Percentiles rank a stretch among this genome's conserved stretches.
Conservation (phyloP, 2,113 vertebrate species). For the Hassar affinis region DNA sequence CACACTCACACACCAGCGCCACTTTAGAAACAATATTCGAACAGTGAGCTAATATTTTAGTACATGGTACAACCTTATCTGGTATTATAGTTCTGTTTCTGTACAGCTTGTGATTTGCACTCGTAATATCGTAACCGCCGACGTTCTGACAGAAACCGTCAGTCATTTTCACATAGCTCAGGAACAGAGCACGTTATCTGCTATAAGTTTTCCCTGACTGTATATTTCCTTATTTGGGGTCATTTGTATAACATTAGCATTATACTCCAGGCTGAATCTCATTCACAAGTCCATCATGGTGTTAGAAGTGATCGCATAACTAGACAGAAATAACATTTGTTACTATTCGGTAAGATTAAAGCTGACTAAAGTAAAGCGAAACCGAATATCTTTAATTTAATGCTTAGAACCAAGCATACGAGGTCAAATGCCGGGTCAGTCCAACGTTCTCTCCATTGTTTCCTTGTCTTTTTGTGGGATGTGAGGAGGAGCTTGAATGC, state of each 20-base stretch:
- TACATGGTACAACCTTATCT: background rate
- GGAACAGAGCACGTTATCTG: background rate
- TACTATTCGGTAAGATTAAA: no score
- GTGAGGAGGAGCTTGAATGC: slow-evolving; percentile 7
- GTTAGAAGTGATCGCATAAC: background rate
- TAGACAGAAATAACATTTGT: no score
- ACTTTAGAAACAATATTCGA: no score
- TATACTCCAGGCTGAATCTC: background rate
- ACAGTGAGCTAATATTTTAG: background rate
- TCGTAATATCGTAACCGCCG: background rate
- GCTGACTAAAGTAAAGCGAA: no score
- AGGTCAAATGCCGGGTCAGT: background rate
- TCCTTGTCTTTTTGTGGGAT: slow-evolving; percentile 7
- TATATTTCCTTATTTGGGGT: no score
- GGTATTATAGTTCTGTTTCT: background rate
- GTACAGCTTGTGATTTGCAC: background rate
- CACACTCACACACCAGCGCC: no score
- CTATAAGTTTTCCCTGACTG: background rate
- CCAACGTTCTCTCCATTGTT: slow-evolving; percentile 5
- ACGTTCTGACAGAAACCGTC: background rate
- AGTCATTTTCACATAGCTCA: background rate
- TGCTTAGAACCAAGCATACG: background rate
- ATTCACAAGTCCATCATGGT: background rate
- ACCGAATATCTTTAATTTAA: background rate
- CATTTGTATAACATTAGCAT: no score